A percentile compares a stretch with the other conserved stretches of the same genome.
phyloP scores from a whole-genome alignment of 2,797 vertebrate genomes.

The Ptychadena robeensis region DNA sequence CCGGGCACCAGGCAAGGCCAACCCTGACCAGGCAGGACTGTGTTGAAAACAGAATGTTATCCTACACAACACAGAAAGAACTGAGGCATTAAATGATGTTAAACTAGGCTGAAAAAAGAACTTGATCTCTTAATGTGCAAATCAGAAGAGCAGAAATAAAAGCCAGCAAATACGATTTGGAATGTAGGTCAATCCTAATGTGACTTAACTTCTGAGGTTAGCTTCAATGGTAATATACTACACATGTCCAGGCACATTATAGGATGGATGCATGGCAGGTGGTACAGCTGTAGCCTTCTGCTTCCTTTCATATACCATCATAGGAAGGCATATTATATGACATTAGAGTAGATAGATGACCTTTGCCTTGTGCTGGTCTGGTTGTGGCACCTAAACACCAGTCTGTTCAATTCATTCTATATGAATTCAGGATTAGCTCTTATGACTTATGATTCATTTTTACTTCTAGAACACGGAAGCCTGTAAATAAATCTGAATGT shows the following conservation, averaged over 20 bases:
- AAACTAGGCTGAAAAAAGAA: neutral
- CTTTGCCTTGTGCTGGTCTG: neutral
- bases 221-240: neutral
- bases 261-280: neutral
- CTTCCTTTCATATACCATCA: neutral
- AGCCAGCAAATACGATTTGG: neutral
- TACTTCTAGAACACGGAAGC: too few species aligned
- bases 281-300: neutral
- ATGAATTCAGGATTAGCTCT: neutral
- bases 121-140: neutral
- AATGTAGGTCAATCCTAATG: neutral
- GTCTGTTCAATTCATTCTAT: neutral
- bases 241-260: neutral
- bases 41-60: neutral
- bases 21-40: neutral
- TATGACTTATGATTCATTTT: neutral
- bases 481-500: neutral
- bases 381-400: neutral
- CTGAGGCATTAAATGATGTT: neutral
- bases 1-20: neutral
- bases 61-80: neutral
- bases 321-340: neutral
- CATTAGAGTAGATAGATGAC: too few species aligned
- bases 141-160: slow-evolving; percentile 1
- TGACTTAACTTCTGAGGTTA: neutral